phyloP scores from a whole-genome alignment of 1,140 invertebrate genomes.

The Cryptotermes secundus region DNA sequence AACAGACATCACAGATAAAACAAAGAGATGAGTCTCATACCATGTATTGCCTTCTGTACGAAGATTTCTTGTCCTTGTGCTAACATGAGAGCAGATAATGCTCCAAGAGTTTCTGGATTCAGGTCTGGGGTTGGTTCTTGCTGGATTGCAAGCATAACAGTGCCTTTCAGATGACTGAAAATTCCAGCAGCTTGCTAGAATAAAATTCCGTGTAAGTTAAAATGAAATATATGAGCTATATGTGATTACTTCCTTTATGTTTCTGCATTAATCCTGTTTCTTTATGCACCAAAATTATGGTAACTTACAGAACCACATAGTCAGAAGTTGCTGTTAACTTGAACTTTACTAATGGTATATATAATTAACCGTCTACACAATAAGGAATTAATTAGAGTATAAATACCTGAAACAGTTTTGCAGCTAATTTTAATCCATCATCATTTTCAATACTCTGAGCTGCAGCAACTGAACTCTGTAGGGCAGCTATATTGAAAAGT shows the following conservation, averaged over 20 bases:
- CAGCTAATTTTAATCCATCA: slow-evolving; percentile 89
- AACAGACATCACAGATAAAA: too few relatives aligned
- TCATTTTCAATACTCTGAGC: slow-evolving; percentile 85
- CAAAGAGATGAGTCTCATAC: slow-evolving; percentile 50
- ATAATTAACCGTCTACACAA: too few relatives aligned
- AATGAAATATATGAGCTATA: slow-evolving; percentile 20
- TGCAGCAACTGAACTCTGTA: slow-evolving; percentile 87
- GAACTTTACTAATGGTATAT: too few relatives aligned
- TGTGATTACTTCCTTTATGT: too few relatives aligned
- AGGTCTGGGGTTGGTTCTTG: slow-evolving; percentile 96
- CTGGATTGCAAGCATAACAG: slow-evolving; percentile 80
- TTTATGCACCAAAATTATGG: too few relatives aligned
- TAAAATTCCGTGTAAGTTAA: slow-evolving; percentile 35
- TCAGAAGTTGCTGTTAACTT: too few relatives aligned
- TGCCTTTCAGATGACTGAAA: slow-evolving; percentile 84
- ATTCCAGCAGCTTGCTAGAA: slow-evolving; percentile 87
- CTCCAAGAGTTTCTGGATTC: slow-evolving; percentile 84
- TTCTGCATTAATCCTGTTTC: too few relatives aligned
- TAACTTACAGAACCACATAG: too few relatives aligned
- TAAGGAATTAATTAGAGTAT: neutral
- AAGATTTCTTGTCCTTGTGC: slow-evolving; percentile 98
- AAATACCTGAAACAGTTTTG: slow-evolving; percentile 85
- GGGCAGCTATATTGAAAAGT: slow-evolving; percentile 94
- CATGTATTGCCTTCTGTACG: slow-evolving; percentile 89
- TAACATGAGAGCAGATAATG: slow-evolving; percentile 86